These are phyloP conservation scores for Netelia virgata DNA, from an alignment of 2,888 invertebrate species.

Conservation along the genomic window DNA sequence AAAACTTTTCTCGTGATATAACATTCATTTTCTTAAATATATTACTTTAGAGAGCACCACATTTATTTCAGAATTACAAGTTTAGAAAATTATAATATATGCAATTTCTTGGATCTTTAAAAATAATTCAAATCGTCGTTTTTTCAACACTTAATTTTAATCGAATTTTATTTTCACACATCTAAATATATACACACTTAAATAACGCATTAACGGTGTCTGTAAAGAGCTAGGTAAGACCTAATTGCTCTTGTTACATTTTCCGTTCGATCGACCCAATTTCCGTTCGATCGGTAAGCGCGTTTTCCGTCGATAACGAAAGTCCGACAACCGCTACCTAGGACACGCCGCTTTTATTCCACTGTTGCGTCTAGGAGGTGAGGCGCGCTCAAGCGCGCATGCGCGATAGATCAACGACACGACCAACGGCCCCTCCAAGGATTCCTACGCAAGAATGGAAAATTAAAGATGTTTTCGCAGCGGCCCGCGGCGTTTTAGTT, in stretches of 20 bases:
- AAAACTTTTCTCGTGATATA: not conserved
- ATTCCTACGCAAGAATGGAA: not conserved
- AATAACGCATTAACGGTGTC: too few species aligned
- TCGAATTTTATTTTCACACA: too few species aligned
- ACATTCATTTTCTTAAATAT: not conserved
- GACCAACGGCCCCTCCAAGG: constrained; percentile 29
- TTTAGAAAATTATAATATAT: too few species aligned
- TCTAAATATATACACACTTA: too few species aligned
- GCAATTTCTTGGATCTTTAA: too few species aligned
- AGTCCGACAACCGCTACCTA: not conserved
- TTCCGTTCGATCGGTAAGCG: too few species aligned
- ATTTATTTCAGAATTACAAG: not conserved
- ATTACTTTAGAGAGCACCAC: not conserved
- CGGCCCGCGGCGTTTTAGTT: not conserved
- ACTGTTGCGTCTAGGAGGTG: not conserved
- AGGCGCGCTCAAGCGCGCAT: not conserved
- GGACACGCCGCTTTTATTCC: constrained; percentile 39
- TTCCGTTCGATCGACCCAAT: too few species aligned
- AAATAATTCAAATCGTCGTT: too few species aligned
- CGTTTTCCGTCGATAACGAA: too few species aligned
- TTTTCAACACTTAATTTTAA: too few species aligned
- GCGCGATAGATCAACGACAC: constrained; percentile 21
- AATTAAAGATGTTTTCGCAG: not conserved
- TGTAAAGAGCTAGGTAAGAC: too few species aligned
- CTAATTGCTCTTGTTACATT: too few species aligned